These are phyloP conservation scores for Lepidurus arcticus DNA, from an alignment of 1,140 invertebrate species.

Conservation along the genomic window DNA sequence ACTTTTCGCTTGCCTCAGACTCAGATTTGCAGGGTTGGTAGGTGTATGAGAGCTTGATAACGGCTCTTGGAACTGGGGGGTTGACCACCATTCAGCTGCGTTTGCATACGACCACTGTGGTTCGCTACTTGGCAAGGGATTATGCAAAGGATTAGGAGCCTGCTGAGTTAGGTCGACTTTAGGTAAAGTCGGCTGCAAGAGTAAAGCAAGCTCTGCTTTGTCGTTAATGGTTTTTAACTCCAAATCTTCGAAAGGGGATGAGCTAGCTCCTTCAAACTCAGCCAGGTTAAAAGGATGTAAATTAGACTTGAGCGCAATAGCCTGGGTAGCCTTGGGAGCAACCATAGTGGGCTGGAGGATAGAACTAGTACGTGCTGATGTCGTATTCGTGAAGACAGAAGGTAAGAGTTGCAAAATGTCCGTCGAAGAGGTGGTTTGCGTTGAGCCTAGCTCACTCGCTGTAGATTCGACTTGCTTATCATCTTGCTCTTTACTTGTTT, in stretches of 20 bases:
- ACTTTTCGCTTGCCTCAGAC: slow-evolving; percentile 32
- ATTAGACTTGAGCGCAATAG: slow-evolving; percentile 16
- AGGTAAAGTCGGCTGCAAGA: slow-evolving; percentile 46
- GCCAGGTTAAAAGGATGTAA: slow-evolving; percentile 54
- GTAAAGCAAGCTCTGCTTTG: slow-evolving; percentile 74
- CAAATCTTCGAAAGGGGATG: slow-evolving; percentile 83
- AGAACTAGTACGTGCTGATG: neutral
- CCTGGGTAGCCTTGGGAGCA: slow-evolving; percentile 22
- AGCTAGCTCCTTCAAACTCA: slow-evolving; percentile 82
- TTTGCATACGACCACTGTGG: neutral
- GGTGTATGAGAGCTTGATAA: neutral
- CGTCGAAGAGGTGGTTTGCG: too few species aligned
- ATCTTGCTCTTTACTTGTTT: too few species aligned
- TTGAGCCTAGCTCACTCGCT: too few species aligned
- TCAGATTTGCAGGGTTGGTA: neutral
- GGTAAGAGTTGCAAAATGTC: neutral
- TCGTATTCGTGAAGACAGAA: neutral
- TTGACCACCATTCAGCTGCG: neutral
- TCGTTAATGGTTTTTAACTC: slow-evolving; percentile 85
- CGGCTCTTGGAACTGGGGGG: neutral
- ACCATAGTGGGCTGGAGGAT: slow-evolving; percentile 35
- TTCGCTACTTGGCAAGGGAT: neutral
- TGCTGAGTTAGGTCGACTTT: neutral
- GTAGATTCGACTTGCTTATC: too few species aligned
- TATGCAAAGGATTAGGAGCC: neutral